Conservation (phyloP, 2,113 vertebrate genomes). For the Pygoscelis antarcticus region DNA sequence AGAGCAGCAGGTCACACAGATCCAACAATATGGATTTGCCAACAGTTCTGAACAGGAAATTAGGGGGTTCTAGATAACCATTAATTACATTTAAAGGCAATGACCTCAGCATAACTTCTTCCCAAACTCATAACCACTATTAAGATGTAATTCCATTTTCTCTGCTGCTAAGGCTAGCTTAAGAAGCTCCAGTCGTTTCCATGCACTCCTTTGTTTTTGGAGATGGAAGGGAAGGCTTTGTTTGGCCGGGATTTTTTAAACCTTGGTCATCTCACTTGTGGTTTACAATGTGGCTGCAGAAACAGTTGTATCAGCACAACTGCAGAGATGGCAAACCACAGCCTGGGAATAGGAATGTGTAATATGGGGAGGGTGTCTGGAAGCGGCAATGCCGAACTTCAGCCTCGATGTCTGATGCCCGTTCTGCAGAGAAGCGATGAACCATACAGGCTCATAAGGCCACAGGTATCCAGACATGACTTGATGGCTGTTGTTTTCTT, state of each 20-base stretch:
- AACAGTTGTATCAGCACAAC: neutral
- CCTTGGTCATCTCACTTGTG: neutral
- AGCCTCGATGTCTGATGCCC: neutral
- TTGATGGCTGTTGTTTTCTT: rapidly evolving
- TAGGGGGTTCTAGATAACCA: neutral
- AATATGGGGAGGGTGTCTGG: neutral
- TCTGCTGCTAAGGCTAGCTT: neutral
- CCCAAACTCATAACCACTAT: neutral
- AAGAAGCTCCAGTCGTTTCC: neutral
- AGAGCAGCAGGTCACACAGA: neutral
- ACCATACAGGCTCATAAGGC: neutral
- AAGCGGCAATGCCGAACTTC: rapidly evolving
- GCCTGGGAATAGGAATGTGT: neutral
- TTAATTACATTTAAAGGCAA: neutral
- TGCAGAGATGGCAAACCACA: neutral
- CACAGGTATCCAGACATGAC: rapidly evolving
- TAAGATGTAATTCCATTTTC: neutral
- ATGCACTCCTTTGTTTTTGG: neutral
- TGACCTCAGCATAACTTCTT: neutral
- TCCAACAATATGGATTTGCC: neutral
- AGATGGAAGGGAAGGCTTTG: neutral
- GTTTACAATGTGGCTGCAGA: neutral
- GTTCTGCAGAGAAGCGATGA: neutral
- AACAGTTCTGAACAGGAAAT: neutral
- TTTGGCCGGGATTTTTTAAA: neutral